phyloP scores from a whole-genome alignment of 2,113 vertebrate genomes.

The Cacatua alba region DNA sequence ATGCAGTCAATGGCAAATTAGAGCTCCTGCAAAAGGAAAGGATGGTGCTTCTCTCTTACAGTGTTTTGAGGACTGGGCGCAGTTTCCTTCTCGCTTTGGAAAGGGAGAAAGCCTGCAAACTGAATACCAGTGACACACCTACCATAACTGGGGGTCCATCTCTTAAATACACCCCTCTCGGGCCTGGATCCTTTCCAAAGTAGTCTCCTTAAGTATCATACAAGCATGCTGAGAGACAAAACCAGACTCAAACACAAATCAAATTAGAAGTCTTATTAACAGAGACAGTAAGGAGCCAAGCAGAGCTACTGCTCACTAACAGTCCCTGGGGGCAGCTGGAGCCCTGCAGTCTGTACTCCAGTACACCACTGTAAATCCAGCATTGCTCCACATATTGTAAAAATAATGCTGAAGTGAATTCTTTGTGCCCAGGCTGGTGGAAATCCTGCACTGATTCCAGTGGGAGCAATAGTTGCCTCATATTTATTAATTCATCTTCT shows the following conservation, averaged over 20 bases:
- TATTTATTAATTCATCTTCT: not conserved
- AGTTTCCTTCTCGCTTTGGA: not conserved
- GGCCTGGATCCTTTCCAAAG: not conserved
- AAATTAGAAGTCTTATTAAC: conserved; percentile 6
- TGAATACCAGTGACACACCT: not conserved
- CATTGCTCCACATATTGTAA: accelerated
- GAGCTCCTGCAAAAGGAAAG: not conserved
- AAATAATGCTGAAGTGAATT: not conserved
- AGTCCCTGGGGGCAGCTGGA: not conserved
- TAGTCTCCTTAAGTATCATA: not conserved
- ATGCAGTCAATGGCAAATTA: not conserved
- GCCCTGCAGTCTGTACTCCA: not conserved
- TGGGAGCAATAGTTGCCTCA: not conserved
- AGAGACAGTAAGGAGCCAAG: not conserved
- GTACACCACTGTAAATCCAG: not conserved
- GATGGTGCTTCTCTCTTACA: not conserved
- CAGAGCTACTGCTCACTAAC: not conserved
- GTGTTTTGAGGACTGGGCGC: not conserved
- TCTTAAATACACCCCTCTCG: not conserved
- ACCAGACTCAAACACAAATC: conserved; percentile 23
- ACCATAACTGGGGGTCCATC: not conserved
- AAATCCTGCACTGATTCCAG: not conserved
- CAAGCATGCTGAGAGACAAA: not conserved
- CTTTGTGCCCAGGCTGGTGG: not conserved
- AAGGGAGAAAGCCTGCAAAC: not conserved